phyloP scores from a whole-genome alignment of 1,140 invertebrate genomes.

The Drosophila repletoides region DNA sequence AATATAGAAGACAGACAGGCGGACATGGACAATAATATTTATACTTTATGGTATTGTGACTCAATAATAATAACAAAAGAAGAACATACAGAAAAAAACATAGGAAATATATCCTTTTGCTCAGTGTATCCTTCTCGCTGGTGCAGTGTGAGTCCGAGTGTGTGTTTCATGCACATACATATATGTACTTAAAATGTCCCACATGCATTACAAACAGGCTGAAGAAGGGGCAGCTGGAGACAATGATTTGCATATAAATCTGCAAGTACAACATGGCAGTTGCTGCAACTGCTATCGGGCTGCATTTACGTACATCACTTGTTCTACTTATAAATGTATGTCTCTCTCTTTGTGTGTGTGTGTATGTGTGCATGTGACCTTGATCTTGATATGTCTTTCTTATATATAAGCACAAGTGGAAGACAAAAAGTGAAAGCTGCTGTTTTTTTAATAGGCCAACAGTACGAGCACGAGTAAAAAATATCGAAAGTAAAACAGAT shows the following conservation, averaged over 20 bases:
- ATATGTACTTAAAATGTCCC: conserved; percentile 7
- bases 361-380: not conserved
- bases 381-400: not conserved
- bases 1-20: too few relatives aligned
- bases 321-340: conserved; percentile 32
- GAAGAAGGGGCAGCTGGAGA: conserved; percentile 1
- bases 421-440: too few relatives aligned
- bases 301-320: conserved; percentile 34
- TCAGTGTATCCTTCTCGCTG: too few relatives aligned
- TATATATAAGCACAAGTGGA: too few relatives aligned
- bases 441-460: too few relatives aligned
- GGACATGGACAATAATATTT: too few relatives aligned
- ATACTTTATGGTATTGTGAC: too few relatives aligned
- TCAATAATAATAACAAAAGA: too few relatives aligned
- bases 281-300: conserved; percentile 7
- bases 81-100: conserved; percentile 11
- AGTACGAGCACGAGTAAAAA: too few relatives aligned
- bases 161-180: not conserved
- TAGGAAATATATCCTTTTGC: too few relatives aligned
- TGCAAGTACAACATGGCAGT: conserved; percentile 5
- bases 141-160: not conserved
- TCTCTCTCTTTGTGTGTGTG: not conserved
- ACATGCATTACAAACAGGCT: conserved; percentile 1
- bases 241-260: conserved; percentile 37
- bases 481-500: too few relatives aligned